These are phyloP conservation scores for Leptinotarsa tumamoca DNA, from an alignment of 2,888 invertebrate species.

Conservation along the genomic window DNA sequence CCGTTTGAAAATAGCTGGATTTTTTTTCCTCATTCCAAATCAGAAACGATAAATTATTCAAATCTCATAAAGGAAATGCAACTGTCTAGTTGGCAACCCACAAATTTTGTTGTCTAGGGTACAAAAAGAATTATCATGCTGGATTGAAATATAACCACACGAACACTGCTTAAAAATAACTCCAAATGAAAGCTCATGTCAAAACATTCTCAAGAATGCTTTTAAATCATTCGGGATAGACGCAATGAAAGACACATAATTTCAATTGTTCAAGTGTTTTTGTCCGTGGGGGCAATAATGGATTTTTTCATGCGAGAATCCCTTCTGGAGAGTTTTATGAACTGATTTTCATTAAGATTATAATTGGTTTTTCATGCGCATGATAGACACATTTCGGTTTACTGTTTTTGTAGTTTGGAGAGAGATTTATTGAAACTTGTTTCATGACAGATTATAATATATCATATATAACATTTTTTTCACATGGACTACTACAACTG, in stretches of 20 bases:
- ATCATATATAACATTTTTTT: too few relatives aligned
- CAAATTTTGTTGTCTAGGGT: not conserved
- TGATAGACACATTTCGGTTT: not conserved
- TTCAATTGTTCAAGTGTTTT: slow-evolving; percentile 8
- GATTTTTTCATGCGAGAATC: not conserved
- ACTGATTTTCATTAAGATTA: not conserved
- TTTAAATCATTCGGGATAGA: slow-evolving; percentile 21
- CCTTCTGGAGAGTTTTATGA: not conserved
- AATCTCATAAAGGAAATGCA: not conserved
- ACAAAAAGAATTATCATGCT: slow-evolving; percentile 11
- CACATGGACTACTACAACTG: too few relatives aligned
- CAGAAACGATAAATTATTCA: not conserved
- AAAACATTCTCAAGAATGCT: slow-evolving; percentile 19
- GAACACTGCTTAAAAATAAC: slow-evolving; percentile 16
- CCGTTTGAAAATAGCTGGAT: not conserved
- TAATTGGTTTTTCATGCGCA: not conserved
- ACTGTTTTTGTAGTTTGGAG: not conserved
- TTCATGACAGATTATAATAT: too few relatives aligned
- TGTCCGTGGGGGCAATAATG: not conserved
- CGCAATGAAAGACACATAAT: slow-evolving; percentile 16
- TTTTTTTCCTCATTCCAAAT: not conserved
- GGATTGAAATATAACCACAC: slow-evolving; percentile 19
- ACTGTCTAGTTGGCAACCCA: slow-evolving; percentile 2
- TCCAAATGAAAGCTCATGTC: slow-evolving; percentile 15
- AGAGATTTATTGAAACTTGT: not conserved